Conservation (phyloP, 2,113 vertebrate species). For the Chloroceryle aenea region DNA sequence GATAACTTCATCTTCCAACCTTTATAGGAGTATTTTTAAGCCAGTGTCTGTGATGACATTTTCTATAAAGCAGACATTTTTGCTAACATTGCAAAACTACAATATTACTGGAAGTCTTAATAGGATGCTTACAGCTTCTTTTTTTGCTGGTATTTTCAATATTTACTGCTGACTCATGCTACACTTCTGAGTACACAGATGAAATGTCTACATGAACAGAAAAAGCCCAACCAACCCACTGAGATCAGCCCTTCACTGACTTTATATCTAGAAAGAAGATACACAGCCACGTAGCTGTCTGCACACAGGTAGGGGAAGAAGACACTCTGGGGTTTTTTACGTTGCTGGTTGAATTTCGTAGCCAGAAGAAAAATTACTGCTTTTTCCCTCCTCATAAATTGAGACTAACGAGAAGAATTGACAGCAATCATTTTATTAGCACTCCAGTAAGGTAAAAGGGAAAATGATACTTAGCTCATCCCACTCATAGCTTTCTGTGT, state of each 20-base stretch:
- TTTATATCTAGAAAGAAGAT: neutral
- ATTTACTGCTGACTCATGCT: slow-evolving; percentile 22
- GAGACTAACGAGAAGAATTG: slow-evolving; percentile 21
- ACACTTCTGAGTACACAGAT: neutral
- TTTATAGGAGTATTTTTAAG: neutral
- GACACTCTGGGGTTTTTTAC: neutral
- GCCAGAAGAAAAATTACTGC: neutral
- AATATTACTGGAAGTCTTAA: slow-evolving; percentile 22
- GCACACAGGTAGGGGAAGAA: neutral
- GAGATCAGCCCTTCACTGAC: neutral
- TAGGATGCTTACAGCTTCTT: neutral
- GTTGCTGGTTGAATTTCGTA: neutral
- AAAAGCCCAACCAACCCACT: neutral
- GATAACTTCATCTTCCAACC: neutral
- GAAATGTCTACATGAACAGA: neutral
- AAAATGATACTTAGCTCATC: slow-evolving; percentile 54
- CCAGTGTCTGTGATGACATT: neutral
- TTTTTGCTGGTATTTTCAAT: slow-evolving; percentile 30
- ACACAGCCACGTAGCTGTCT: neutral
- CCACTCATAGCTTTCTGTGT: slow-evolving; percentile 40
- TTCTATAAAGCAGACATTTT: neutral
- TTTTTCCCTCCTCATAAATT: neutral
- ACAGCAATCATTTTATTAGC: slow-evolving; percentile 42
- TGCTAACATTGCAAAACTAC: neutral
- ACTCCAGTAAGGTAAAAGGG: slow-evolving; percentile 28